Evolutionary conservation across 2,113 vertebrate genomes (phyloP), one percentile per base, ranked within the genome.

Genomic region (Alethe castanea): DNA sequence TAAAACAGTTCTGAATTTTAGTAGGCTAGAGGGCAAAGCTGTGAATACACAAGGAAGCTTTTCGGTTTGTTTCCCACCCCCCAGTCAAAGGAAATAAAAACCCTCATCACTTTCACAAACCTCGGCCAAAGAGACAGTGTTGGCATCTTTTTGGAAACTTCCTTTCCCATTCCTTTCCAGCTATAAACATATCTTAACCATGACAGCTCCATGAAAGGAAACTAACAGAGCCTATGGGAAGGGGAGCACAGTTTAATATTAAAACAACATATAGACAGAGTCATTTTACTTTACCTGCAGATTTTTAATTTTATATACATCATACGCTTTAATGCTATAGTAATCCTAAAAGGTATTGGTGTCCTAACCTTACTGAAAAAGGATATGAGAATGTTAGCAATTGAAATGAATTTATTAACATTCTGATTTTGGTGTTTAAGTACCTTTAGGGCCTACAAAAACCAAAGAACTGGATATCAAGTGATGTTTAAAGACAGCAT

Each of bases 21-120:
- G 57, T 74, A 96, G 88, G 81, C 80, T 81, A 89, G 66, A 94
- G 81, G 86, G 66, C 71, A 95, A 96, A 94, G 44, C 71, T 70
- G 67, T 81, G 81, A 93, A 95, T 79, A 81, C 25, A 85, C 40
- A 94, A 90, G 61, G 54, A 54, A 87, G 88, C 59, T 78, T 88
- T 91, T 40, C 62, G 62, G 36, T 86, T 93, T 90, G 35, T 66
- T 88, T 87, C 78, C 44, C 18, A 12, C 45, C 36, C 65, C 14
- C 28, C 15, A 44, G 66, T 73, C 35, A 86, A 86, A 93, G 50
- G 53, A 95, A 93, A 86, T 79, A 92, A 95, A 96, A 96, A 23
- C 47, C 45, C 70, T 67, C 57, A 92, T 67, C 53, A 44, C 62
- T 90, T 94, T 72, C 89, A 74, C 80, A 60, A 92, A 78, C 23